Percentiles rank a stretch among this genome's conserved stretches.
Evolutionary conservation across 2,888 invertebrate genomes (phyloP).

Genomic region (Drosophila antonietae): DNA sequence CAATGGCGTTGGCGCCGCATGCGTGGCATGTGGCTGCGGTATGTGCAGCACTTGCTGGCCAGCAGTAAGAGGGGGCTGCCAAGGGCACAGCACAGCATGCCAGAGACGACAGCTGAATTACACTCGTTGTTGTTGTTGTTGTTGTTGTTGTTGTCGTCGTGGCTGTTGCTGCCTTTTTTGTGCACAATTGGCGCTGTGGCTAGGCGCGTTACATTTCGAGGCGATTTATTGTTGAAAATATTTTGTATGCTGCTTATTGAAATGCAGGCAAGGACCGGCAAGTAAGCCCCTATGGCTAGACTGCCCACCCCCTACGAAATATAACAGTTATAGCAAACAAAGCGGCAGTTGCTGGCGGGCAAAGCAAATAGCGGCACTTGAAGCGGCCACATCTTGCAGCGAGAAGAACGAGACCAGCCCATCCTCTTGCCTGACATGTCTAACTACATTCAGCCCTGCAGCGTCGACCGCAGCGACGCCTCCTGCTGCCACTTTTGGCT

Average conservation of each 20-base stretch:
- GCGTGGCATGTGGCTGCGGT: slow-evolving; percentile 55
- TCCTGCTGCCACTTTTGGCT: slow-evolving; percentile 62
- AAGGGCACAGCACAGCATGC: slow-evolving; percentile 27
- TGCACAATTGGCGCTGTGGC: slow-evolving; percentile 55
- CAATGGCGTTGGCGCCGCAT: slow-evolving; percentile 52
- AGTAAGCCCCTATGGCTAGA: slow-evolving; percentile 34
- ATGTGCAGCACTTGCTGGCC: slow-evolving; percentile 47
- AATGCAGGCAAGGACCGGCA: slow-evolving; percentile 59
- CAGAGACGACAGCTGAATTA: slow-evolving; percentile 50
- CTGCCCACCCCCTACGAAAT: slow-evolving; percentile 4
- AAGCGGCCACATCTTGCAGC: slow-evolving; percentile 33
- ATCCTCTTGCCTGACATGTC: not conserved
- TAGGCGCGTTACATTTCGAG: slow-evolving; percentile 44
- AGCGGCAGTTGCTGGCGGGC: slow-evolving; percentile 52
- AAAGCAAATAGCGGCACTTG: slow-evolving; percentile 63
- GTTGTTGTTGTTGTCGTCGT: not conserved
- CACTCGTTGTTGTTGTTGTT: slow-evolving; percentile 10
- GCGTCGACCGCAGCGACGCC: slow-evolving; percentile 66
- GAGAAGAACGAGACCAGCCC: not conserved
- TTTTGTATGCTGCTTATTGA: slow-evolving; percentile 68
- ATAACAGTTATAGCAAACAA: slow-evolving; percentile 30
- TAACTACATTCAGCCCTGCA: slow-evolving; percentile 48
- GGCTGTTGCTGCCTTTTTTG: slow-evolving; percentile 22
- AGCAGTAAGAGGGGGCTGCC: slow-evolving; percentile 3
- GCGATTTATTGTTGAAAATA: slow-evolving; percentile 69